A percentile compares a stretch with the other conserved stretches of the same genome.
Conservation (phyloP, 2,888 invertebrate species). For the Temnothorax rugatulus region DNA sequence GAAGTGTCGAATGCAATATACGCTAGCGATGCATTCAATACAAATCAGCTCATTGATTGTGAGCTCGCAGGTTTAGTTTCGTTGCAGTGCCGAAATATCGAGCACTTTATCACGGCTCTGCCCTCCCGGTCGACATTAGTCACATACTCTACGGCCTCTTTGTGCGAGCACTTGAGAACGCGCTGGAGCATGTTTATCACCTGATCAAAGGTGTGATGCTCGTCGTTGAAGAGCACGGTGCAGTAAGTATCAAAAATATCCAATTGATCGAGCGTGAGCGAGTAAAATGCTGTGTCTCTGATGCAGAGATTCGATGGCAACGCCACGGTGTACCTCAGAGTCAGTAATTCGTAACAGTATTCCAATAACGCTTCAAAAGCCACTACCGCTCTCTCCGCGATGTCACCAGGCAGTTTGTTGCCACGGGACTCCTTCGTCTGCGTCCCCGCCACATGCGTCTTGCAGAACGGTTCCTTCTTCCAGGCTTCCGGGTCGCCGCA, state of each 20-base stretch:
- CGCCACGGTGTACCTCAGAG: conserved; percentile 91
- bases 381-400: conserved; percentile 89
- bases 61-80: too few relatives aligned
- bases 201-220: conserved; percentile 99
- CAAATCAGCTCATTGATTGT: too few relatives aligned
- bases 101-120: conserved; percentile 95
- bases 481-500: conserved; percentile 98
- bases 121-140: conserved; percentile 99
- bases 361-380: conserved; percentile 93
- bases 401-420: conserved; percentile 87
- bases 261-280: conserved; percentile 87
- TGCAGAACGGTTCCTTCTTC: conserved; percentile 95
- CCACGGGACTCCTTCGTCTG: conserved; percentile 86
- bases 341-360: conserved; percentile 94
- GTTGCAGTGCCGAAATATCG: conserved; percentile 92
- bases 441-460: conserved; percentile 89
- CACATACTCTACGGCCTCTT: conserved; percentile 97
- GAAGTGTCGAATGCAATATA: too few relatives aligned
- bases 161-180: conserved; percentile 95
- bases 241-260: conserved; percentile 91
- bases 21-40: too few relatives aligned
- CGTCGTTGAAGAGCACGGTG: conserved; percentile 99
- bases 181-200: conserved; percentile 96
- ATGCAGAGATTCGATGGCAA: conserved; percentile 91
- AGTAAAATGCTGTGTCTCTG: conserved; percentile 87